Conservation (phyloP, 2,888 invertebrate species). For the Acrobasis consociella region DNA sequence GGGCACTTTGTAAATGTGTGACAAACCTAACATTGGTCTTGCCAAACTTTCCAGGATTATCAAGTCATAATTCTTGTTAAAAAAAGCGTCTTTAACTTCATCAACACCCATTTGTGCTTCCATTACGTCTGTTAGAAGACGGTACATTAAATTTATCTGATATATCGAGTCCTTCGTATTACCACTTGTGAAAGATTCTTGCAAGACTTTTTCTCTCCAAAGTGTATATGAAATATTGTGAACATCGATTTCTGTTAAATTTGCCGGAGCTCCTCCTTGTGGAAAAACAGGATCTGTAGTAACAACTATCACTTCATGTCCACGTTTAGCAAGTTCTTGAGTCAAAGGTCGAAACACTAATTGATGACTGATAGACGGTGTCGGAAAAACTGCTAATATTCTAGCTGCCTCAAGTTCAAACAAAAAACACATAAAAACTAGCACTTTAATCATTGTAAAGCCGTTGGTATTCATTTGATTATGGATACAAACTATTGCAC, state of each 20-base stretch:
- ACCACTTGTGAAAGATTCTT: slow-evolving; percentile 12
- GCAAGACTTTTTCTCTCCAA: slow-evolving; percentile 34
- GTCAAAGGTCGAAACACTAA: slow-evolving; percentile 50
- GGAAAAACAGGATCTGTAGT: slow-evolving; percentile 51
- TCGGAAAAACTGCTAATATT: slow-evolving; percentile 53
- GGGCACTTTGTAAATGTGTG: slow-evolving; percentile 37
- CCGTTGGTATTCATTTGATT: background rate
- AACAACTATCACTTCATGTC: slow-evolving; percentile 57
- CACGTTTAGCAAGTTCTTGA: slow-evolving; percentile 50
- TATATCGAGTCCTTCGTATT: background rate
- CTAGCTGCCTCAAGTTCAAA: slow-evolving; percentile 36
- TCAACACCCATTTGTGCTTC: no score
- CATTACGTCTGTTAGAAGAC: background rate
- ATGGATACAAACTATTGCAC: background rate
- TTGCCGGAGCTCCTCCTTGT: slow-evolving; percentile 36
- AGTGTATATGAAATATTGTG: slow-evolving; percentile 51
- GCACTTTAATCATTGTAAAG: background rate
- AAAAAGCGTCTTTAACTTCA: no score
- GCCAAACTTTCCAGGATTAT: no score
- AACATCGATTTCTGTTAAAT: slow-evolving; percentile 55
- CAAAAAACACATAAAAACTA: background rate
- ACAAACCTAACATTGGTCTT: slow-evolving; percentile 30
- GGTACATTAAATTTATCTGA: background rate
- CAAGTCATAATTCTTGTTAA: background rate
- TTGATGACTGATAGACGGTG: slow-evolving; percentile 60